These are phyloP conservation scores for Oreochromis spilurus DNA, from an alignment of 2,113 vertebrate genomes.

Conservation along the genomic window DNA sequence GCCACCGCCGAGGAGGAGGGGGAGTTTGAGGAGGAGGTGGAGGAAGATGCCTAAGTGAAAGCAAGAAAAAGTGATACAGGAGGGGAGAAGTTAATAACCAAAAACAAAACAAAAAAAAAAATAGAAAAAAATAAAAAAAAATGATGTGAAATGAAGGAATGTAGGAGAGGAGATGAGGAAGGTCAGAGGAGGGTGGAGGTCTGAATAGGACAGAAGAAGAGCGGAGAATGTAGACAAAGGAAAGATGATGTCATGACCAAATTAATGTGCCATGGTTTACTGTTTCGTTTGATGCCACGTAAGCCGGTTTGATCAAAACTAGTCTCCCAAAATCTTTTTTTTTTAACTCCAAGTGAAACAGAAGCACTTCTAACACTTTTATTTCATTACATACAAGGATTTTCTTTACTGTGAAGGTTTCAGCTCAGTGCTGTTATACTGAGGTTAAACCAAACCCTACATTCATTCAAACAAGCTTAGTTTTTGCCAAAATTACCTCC, in stretches of 20 bases:
- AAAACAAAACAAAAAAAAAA: background rate
- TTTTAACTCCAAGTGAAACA: background rate
- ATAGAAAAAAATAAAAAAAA: background rate
- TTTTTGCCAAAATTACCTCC: background rate
- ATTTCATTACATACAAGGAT: background rate
- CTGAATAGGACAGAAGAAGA: background rate
- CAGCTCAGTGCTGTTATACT: fast-evolving
- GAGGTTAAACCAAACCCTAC: background rate
- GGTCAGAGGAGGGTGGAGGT: background rate
- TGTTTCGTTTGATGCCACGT: background rate
- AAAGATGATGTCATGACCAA: slow-evolving; percentile 6
- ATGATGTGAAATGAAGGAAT: background rate
- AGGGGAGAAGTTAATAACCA: background rate
- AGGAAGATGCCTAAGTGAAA: slow-evolving; percentile 45
- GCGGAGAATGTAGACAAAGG: background rate
- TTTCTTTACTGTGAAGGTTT: background rate
- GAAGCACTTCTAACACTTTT: background rate
- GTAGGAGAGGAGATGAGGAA: background rate
- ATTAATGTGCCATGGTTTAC: slow-evolving; percentile 22
- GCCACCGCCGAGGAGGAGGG: slow-evolving; percentile 85
- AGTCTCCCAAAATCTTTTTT: background rate
- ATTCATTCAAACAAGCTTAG: background rate
- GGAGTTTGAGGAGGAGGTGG: slow-evolving; percentile 57
- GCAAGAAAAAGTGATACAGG: fast-evolving
- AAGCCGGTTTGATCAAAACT: background rate